phyloP scores from a whole-genome alignment of 2,113 vertebrate species.

The Lepidothrix coronata region DNA sequence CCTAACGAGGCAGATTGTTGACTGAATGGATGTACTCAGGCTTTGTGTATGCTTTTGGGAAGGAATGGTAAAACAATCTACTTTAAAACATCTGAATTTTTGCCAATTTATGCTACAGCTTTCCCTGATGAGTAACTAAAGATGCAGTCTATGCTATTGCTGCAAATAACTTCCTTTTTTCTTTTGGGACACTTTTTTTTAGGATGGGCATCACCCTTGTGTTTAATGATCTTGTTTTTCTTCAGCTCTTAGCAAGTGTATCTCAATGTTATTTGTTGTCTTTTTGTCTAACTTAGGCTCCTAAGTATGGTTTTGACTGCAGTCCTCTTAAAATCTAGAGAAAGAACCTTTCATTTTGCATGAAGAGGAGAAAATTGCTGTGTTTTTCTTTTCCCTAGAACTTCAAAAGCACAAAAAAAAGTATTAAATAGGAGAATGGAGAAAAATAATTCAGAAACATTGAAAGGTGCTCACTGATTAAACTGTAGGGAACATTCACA shows the following conservation, averaged over 20 bases:
- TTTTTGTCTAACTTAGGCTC: not conserved
- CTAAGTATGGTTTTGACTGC: not conserved
- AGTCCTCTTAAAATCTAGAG: not conserved
- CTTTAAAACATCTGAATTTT: not conserved
- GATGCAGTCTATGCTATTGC: not conserved
- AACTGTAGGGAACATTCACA: slow-evolving; percentile 10
- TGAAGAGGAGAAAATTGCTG: not conserved
- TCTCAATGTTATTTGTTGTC: not conserved
- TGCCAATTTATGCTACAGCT: not conserved
- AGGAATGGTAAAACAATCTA: not conserved
- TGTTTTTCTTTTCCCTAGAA: not conserved
- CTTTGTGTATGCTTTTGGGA: not conserved
- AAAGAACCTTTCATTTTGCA: not conserved
- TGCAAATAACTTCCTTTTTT: not conserved
- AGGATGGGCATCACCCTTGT: not conserved
- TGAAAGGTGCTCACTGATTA: slow-evolving; percentile 11
- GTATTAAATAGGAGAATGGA: not conserved
- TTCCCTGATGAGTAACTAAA: not conserved
- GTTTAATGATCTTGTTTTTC: not conserved
- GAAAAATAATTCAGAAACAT: not conserved
- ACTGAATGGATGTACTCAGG: not conserved
- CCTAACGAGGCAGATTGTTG: not conserved
- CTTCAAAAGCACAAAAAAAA: not conserved
- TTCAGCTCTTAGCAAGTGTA: not conserved
- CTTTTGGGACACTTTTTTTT: not conserved